phyloP scores from a whole-genome alignment of 2,113 vertebrate genomes.

The Platysteira castanea region DNA sequence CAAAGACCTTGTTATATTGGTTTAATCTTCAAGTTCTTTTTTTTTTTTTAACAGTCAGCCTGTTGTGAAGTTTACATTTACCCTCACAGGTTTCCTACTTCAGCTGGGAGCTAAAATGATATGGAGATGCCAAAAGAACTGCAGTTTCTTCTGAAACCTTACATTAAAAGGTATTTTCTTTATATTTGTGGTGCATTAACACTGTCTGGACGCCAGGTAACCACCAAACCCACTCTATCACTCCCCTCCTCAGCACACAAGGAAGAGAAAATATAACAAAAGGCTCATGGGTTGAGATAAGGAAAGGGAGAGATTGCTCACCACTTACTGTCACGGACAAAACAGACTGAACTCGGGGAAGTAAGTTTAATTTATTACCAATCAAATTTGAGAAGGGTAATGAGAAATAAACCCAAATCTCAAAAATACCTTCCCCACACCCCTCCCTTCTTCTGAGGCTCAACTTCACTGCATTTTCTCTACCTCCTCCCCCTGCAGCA shows the following conservation, averaged over 20 bases:
- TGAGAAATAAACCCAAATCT: neutral
- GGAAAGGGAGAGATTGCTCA: neutral
- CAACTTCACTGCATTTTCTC: neutral
- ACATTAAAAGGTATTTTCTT: neutral
- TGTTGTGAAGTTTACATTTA: neutral
- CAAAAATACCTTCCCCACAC: neutral
- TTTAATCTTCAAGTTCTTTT: neutral
- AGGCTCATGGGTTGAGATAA: neutral
- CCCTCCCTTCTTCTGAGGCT: neutral
- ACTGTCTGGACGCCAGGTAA: neutral
- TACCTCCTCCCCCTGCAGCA: neutral
- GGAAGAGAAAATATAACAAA: neutral
- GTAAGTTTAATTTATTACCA: neutral
- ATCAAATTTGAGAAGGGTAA: neutral
- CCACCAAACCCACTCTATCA: neutral
- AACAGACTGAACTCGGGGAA: neutral
- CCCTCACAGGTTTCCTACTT: neutral
- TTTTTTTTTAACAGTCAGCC: neutral
- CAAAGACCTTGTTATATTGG: neutral
- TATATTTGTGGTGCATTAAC: neutral
- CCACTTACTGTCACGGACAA: accelerated
- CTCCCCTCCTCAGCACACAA: neutral
- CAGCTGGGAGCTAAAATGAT: neutral
- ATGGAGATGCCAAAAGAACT: neutral
- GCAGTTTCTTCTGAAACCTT: neutral